Evolutionary conservation across 2,113 vertebrate species (phyloP).

Genomic region (Eonycteris spelaea): DNA sequence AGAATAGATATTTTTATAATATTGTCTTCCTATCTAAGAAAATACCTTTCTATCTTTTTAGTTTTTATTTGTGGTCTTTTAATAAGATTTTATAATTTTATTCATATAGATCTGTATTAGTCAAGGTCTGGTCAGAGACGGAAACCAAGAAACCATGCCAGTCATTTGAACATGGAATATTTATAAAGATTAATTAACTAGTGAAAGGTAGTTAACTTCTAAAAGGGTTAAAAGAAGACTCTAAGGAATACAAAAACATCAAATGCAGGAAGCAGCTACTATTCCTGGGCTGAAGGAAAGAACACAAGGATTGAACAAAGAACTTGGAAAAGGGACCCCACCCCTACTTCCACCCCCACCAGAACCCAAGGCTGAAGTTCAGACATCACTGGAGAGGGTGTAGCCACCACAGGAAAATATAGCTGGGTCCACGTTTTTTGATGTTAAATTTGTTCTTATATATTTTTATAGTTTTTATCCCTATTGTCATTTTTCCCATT

Average conservation of each 20-base stretch:
- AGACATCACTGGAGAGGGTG: background rate
- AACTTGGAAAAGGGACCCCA: background rate
- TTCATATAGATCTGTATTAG: background rate
- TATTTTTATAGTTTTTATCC: background rate
- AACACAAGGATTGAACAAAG: background rate
- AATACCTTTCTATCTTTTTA: conserved; percentile 8
- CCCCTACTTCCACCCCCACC: no score
- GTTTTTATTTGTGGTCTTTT: background rate
- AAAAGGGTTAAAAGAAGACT: background rate
- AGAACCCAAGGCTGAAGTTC: background rate
- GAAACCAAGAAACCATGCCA: background rate
- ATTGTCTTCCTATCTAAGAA: background rate
- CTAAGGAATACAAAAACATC: background rate
- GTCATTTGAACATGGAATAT: conserved; percentile 25
- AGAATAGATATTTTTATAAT: background rate
- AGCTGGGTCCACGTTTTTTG: background rate
- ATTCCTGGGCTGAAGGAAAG: background rate
- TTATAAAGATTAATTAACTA: conserved; percentile 1
- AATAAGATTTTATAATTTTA: conserved; percentile 32
- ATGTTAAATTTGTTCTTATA: background rate
- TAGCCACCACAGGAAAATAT: background rate
- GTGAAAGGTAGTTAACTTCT: background rate
- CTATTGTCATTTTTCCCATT: background rate
- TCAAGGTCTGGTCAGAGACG: background rate
- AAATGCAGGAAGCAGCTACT: background rate